A percentile compares a stretch with the other conserved stretches of the same genome.
phyloP scores from a whole-genome alignment of 2,888 invertebrate genomes.

The Ptychoptera contaminata region DNA sequence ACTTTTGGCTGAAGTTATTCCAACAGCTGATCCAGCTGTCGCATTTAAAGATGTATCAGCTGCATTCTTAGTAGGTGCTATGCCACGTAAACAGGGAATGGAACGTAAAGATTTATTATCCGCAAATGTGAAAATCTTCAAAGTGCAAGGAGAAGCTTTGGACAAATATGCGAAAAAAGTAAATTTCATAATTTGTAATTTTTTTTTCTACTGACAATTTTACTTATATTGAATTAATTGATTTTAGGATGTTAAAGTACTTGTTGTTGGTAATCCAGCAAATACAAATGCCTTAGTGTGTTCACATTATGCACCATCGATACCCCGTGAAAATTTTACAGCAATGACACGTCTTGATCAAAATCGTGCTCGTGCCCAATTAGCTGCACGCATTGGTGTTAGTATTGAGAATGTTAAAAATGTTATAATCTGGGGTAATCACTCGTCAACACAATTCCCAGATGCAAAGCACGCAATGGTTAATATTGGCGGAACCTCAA shows the following conservation, averaged over 20 bases:
- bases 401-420: constrained; percentile 67
- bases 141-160: constrained; percentile 88
- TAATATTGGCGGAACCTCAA: constrained; percentile 35
- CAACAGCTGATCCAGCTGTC: constrained; percentile 72
- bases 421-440: constrained; percentile 98
- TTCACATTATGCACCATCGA: constrained; percentile 87
- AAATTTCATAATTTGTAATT: background rate
- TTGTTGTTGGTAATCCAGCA: constrained; percentile 98
- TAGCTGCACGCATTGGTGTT: constrained; percentile 53
- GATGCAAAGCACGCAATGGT: constrained; percentile 68
- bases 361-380: constrained; percentile 86
- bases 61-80: constrained; percentile 92
- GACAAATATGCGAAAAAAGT: constrained; percentile 74
- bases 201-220: no score
- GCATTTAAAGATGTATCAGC: constrained; percentile 95
- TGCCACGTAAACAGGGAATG: constrained; percentile 97
- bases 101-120: constrained; percentile 94
- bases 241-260: constrained; percentile 62
- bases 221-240: no score
- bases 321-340: constrained; percentile 90
- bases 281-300: constrained; percentile 97
- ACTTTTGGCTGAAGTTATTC: constrained; percentile 64
- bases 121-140: constrained; percentile 97
- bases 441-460: constrained; percentile 96
- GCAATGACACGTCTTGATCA: constrained; percentile 98